Base-by-base conservation (phyloP, 2,113 vertebrate genomes). In the Paramisgurnus dabryanus region DNA sequence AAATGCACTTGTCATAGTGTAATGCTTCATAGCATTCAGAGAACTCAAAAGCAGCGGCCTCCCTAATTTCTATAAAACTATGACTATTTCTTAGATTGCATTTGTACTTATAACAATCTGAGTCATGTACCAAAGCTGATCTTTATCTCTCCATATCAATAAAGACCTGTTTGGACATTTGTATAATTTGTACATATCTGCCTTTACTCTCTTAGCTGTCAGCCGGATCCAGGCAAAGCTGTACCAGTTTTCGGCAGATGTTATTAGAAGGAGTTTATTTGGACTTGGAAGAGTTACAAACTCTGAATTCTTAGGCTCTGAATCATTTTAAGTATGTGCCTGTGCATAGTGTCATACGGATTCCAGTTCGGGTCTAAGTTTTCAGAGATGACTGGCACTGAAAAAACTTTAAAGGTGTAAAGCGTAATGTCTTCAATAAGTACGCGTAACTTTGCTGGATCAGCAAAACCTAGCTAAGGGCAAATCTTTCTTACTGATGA, bases 181-280 rank as follows among this genome's bases (percentile, higher is more conserved):
- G 18, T 47, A 34, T 47, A 47, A 58, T 63, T 76, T 66, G 57
- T 67, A 45, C 61, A 22, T 49, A 17, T 82, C 58, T 63, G 78
- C 60, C 61, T 70, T 57, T 13, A 53, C 67, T 80, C 67, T 61
- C n/a, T 61, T 65, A 76, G 27, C 22, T 80, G 53, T 77, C 78
- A 82, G 66, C 53, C 40, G 57, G 58, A 73, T 71, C 64, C 49
- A 80, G 49, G 68, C 79, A 78, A 47, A 49, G 55, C 64, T 49
- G 47, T 67, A 58, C n/a, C n/a, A 65, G 9, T 66, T 49, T 66
- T 69, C n/a, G 22, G 49, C 81, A 69, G 72, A 72, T 85, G 65
- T 67, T 71, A 27, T 74, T 67, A 17, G 58, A 79, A n/a, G 68
- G 66, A 72, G 34, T 78, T 70, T 71, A 67, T 82, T 73, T 72